Evolutionary conservation across 2,797 vertebrate genomes (phyloP).

Genomic region (Gastrophryne carolinensis): DNA sequence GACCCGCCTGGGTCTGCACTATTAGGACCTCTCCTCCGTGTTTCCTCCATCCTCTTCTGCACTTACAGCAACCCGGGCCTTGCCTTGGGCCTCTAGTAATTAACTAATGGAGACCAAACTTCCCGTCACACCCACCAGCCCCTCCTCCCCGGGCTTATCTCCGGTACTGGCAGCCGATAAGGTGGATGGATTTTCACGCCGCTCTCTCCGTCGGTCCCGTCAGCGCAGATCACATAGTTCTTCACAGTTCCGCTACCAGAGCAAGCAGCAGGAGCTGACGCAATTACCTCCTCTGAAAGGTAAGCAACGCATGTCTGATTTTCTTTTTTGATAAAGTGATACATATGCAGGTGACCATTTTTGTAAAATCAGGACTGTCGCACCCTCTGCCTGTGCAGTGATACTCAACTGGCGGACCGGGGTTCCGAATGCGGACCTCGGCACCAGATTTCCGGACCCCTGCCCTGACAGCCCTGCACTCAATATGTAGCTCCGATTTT

Average conservation of each 20-base stretch:
- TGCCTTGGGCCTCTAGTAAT: neutral
- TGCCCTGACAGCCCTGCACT: too few species aligned
- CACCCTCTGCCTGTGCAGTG: too few species aligned
- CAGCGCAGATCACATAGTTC: slow-evolving; percentile 90
- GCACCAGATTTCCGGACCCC: too few species aligned
- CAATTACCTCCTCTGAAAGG: slow-evolving; percentile 90
- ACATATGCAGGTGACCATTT: too few species aligned
- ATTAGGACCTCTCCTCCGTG: neutral
- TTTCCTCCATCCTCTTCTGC: slow-evolving; percentile 29
- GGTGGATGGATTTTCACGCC: slow-evolving; percentile 88
- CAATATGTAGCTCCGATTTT: too few species aligned
- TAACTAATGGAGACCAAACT: slow-evolving; percentile 74
- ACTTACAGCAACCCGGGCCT: slow-evolving; percentile 36
- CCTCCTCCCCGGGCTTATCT: slow-evolving; percentile 88
- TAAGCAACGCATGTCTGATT: slow-evolving; percentile 60
- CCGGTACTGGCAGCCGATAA: slow-evolving; percentile 88
- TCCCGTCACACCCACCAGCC: slow-evolving; percentile 79
- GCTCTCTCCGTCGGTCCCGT: slow-evolving; percentile 87
- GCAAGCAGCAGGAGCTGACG: slow-evolving; percentile 90
- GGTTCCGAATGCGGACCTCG: too few species aligned
- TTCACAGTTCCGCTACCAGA: slow-evolving; percentile 93
- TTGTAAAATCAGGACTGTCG: too few species aligned
- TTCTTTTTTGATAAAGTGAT: neutral
- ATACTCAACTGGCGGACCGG: too few species aligned
- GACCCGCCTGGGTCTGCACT: slow-evolving; percentile 44